Conservation (phyloP, 2,797 vertebrate genomes). For the Anas bahamensis region DNA sequence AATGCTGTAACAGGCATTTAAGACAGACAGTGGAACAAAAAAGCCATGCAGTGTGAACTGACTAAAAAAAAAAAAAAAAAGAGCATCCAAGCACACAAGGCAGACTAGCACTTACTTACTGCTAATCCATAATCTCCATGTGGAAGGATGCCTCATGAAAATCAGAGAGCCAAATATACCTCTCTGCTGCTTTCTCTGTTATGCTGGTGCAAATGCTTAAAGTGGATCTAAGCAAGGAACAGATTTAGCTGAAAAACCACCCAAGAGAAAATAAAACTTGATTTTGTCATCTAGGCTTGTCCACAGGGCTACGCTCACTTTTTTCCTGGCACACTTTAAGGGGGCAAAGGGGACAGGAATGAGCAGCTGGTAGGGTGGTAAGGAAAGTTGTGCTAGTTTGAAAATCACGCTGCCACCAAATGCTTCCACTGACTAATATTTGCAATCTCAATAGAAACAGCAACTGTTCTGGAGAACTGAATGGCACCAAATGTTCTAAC, state of each 20-base stretch:
- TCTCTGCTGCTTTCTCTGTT: background rate
- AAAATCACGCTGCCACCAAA: background rate
- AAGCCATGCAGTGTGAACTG: background rate
- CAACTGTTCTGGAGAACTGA: background rate
- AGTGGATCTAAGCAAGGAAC: background rate
- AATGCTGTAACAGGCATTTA: fast-evolving
- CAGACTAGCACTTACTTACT: background rate
- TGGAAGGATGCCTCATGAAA: background rate
- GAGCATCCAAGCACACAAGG: background rate
- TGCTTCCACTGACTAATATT: background rate
- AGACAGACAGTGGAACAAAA: background rate
- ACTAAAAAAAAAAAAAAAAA: background rate
- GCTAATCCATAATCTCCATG: background rate
- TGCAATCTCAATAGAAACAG: background rate
- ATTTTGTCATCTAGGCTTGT: background rate
- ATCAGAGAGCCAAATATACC: background rate
- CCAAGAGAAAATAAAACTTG: background rate
- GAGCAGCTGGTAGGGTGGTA: background rate
- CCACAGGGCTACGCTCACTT: background rate
- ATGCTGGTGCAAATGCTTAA: background rate
- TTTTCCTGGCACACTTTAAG: background rate
- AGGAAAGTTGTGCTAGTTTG: background rate
- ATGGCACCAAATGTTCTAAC: background rate
- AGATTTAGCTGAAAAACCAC: background rate
- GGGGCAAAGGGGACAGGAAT: background rate